Base-by-base conservation (phyloP, 2,113 vertebrate genomes). In the Heterocephalus glaber region DNA sequence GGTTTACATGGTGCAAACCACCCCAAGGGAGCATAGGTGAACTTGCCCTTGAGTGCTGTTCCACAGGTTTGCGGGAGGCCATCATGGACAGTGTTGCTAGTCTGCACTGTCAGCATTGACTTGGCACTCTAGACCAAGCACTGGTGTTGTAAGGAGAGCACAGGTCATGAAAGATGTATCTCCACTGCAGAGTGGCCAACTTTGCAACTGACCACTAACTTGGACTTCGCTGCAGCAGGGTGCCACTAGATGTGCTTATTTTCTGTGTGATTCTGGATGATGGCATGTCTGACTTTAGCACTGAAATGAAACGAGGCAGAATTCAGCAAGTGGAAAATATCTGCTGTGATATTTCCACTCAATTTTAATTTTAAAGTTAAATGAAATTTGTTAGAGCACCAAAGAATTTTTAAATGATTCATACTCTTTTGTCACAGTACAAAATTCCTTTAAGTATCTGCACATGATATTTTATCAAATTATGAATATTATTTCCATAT, bases 31-130 rank as follows among this genome's bases (percentile, higher is more conserved):
- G 1, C 10, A 35, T 1, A 6, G 10, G 19, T 26, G 81, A 60
- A 28, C 2, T 0, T 66, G 56, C 20, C 17, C 17, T 3, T 22
- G 68, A 7, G 2, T 3, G 13, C 5, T 9, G 8, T 0, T 44
- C 22, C 28, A 26, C 2, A 6, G 41, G 33, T 3, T 41, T 19
- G 2, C 30, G 0, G 44, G 52, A 41, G 54, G 2, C 1, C 24
- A 7, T n/a, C n/a, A 5, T 22, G 9, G 3, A 33, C 1, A n/a
- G 24, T 4, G 35, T 0, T n/a, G 19, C 19, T 8, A 24, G 3
- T 28, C 44, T 26, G 11, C 72, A 47, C 11, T 61, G 30, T 66
- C n/a, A 19, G 68, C 28, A 33, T 5, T 28, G 52, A 49, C 19
- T 81, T 1, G 2, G 33, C 1, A 22, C 41, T 30, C 24, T 47